These are phyloP conservation scores for Stenotaenia linearis DNA, from an alignment of 2,888 invertebrate species.

Conservation along the genomic window DNA sequence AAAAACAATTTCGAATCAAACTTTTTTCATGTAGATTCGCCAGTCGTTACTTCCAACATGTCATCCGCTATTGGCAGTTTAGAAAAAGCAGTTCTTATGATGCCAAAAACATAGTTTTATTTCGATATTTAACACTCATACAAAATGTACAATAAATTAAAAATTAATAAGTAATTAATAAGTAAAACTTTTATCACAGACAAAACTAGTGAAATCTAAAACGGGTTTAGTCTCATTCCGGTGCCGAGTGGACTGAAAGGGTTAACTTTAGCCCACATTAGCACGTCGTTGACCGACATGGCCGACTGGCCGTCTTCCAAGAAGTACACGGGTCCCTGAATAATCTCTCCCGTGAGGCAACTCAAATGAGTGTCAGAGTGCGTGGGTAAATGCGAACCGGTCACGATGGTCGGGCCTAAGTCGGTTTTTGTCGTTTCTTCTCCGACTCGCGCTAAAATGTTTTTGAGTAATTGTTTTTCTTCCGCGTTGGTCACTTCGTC, in stretches of 20 bases:
- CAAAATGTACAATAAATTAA: too few relatives aligned
- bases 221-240: constrained; percentile 38
- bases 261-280: constrained; percentile 51
- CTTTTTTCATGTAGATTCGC: too few relatives aligned
- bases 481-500: constrained; percentile 16
- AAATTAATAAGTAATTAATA: too few relatives aligned
- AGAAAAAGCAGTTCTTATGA: too few relatives aligned
- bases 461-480: constrained; percentile 34
- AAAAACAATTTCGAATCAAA: too few relatives aligned
- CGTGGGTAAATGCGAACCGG: constrained; percentile 46
- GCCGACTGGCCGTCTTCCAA: constrained; percentile 48
- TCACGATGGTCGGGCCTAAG: constrained; percentile 43
- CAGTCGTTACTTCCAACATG: too few relatives aligned
- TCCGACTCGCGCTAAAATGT: not conserved
- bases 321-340: constrained; percentile 45
- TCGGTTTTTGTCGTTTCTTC: constrained; percentile 31
- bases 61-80: too few relatives aligned
- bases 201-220: not conserved
- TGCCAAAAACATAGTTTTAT: too few relatives aligned
- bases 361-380: constrained; percentile 47
- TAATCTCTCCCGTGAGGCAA: constrained; percentile 36
- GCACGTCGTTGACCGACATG: constrained; percentile 48
- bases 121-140: too few relatives aligned
- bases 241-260: constrained; percentile 49
- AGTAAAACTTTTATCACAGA: not conserved